Evolutionary conservation across 2,888 invertebrate species (phyloP), one percentile per base, ranked within the genome.

Genomic region (Auanema freiburgensis): DNA sequence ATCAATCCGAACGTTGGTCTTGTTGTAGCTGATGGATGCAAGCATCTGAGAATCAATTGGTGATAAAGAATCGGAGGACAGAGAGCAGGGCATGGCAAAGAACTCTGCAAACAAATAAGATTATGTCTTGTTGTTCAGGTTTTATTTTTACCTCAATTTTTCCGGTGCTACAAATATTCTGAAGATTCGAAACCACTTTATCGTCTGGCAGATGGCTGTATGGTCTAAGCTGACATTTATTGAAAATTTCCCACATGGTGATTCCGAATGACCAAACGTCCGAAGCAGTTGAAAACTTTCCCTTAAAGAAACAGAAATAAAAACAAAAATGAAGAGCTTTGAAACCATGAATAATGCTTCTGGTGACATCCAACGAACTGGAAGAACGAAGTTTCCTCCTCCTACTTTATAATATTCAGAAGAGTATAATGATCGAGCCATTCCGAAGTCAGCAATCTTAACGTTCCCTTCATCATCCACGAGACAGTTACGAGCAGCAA

Each of bases 261-360:
- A 93, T 91, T 0, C 90, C 93, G 85, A 92, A 93, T 14, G 92
- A 89, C 92, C 93, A 93, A 1, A 92, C 91, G 84, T 93, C 93
- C 81, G 91, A 91, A 85, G 91, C 91, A 56, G 89, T 89, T 42
- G 90, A 91, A 85, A 92, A 92, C 85, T 90, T 90, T 57, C 90
- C 91, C 92, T 93, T 85, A 43, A 86, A 55, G 24, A 40, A 11
- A 57, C 12, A 23, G 8, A 24, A 25, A 2, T 42, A 21, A 14
- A 24, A 41, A 54, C 44, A 1, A n/a, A n/a, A 14, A 24, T 42
- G 11, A 33, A 18, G 50, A n/a, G 21, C 41, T 43, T 60, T 44
- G 57, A 18, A 10, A 74, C 74, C 67, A 76, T 52, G 8, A 79
- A 59, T 50, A 79, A 56, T 23, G 74, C 68, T 68, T 81, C 81